Conservation (phyloP, 2,113 vertebrate species). For the Erinaceus europaeus region DNA sequence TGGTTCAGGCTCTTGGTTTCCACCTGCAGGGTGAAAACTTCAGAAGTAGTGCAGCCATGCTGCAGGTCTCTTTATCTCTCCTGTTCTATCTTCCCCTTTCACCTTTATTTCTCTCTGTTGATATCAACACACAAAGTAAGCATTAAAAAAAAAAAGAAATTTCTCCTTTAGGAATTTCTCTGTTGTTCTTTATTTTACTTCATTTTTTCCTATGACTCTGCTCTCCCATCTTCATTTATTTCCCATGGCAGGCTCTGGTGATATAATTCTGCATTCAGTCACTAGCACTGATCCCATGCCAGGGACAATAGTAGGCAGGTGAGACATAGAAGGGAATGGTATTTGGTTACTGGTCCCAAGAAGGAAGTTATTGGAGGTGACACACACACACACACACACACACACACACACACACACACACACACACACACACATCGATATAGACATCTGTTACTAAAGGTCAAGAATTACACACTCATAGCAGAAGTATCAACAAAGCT, state of each 20-base stretch:
- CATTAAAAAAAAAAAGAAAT: too few species aligned
- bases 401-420: not conserved
- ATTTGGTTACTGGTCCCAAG: not conserved
- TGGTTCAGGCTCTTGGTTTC: too few species aligned
- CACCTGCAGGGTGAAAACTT: too few species aligned
- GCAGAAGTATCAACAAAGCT: not conserved
- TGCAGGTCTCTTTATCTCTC: too few species aligned
- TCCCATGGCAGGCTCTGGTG: not conserved
- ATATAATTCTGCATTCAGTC: not conserved
- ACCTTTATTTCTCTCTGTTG: too few species aligned
- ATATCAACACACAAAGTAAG: too few species aligned
- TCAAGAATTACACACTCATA: not conserved
- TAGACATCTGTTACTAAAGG: not conserved
- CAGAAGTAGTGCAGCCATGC: too few species aligned
- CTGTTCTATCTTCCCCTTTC: not conserved
- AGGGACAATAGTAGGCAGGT: not conserved
- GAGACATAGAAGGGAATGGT: not conserved
- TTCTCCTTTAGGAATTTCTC: too few species aligned
- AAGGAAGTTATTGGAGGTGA: not conserved
- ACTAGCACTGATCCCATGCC: not conserved
- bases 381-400: not conserved
- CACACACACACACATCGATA: too few species aligned
- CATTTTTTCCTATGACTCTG: too few species aligned
- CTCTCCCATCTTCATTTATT: too few species aligned
- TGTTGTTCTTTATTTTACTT: too few species aligned